Evolutionary conservation across 2,888 invertebrate genomes (phyloP).

Genomic region (Matsumyia berberina): DNA sequence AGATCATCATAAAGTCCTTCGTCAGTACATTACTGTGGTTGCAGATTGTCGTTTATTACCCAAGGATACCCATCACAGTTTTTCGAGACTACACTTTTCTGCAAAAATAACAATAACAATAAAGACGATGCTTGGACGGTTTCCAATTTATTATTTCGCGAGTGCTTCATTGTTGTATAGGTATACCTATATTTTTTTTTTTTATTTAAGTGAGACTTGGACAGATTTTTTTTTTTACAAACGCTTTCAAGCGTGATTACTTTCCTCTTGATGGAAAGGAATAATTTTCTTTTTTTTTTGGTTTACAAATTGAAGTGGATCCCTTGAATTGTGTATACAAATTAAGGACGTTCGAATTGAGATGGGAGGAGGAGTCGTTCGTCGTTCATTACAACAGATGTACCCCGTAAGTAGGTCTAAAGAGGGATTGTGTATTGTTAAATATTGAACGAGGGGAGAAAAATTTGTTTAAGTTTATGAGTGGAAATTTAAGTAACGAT

Average conservation of each 20-base stretch:
- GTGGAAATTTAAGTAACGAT: too few relatives aligned
- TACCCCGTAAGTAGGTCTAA: not conserved
- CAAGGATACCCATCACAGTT: constrained; percentile 8
- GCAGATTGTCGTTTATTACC: not conserved
- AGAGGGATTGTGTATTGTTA: constrained; percentile 1
- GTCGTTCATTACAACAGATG: not conserved
- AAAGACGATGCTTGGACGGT: constrained; percentile 34
- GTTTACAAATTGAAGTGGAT: not conserved
- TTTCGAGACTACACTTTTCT: not conserved
- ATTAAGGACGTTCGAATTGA: not conserved
- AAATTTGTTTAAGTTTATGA: not conserved
- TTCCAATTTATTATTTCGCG: constrained; percentile 49
- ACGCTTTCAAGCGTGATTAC: not conserved
- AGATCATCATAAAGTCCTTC: constrained; percentile 12
- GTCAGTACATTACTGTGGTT: constrained; percentile 7
- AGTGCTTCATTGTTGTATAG: constrained; percentile 9
- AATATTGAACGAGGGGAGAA: not conserved
- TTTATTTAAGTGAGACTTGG: not conserved
- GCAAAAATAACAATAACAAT: not conserved
- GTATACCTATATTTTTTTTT: not conserved
- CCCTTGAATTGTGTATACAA: constrained; percentile 6
- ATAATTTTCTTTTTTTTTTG: not conserved
- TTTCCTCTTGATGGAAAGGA: constrained; percentile 1
- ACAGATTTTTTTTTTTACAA: not conserved
- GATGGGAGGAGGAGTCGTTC: not conserved